A percentile compares a stretch with the other conserved stretches of the same genome.
phyloP scores from a whole-genome alignment of 2,888 invertebrate species.

The Meloe dianella region DNA sequence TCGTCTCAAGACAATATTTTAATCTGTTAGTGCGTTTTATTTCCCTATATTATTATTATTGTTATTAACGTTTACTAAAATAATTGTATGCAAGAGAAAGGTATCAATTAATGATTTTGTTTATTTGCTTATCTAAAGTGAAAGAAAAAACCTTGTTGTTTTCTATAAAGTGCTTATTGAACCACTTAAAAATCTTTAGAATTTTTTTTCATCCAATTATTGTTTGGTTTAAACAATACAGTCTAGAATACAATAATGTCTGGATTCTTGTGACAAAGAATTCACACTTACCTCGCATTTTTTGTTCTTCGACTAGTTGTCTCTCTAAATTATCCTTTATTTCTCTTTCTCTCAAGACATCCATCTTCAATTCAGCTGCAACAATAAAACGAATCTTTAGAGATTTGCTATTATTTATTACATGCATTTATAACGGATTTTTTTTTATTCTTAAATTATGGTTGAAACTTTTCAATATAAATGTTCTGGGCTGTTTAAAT shows the following conservation, averaged over 20 bases:
- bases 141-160: background rate
- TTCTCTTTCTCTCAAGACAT: conserved; percentile 90
- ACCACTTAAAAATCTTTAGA: conserved; percentile 2
- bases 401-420: too few species aligned
- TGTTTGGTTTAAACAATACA: conserved; percentile 38
- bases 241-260: conserved; percentile 44
- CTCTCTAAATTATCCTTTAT: conserved; percentile 92
- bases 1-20: conserved; percentile 38
- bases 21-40: background rate
- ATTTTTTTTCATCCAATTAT: background rate
- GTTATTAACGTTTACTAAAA: background rate
- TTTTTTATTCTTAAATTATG: background rate
- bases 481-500: background rate
- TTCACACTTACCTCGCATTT: conserved; percentile 84
- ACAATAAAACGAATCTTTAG: conserved; percentile 52
- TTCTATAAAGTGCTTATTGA: background rate
- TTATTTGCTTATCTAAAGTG: background rate
- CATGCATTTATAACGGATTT: background rate
- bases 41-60: background rate
- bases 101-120: background rate
- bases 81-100: background rate
- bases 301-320: conserved; percentile 92
- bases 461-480: background rate
- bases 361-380: conserved; percentile 96
- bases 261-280: conserved; percentile 34